Evolutionary conservation across 2,113 vertebrate genomes (phyloP), one percentile per base, ranked within the genome.

Genomic region (Platycercus adscitus): DNA sequence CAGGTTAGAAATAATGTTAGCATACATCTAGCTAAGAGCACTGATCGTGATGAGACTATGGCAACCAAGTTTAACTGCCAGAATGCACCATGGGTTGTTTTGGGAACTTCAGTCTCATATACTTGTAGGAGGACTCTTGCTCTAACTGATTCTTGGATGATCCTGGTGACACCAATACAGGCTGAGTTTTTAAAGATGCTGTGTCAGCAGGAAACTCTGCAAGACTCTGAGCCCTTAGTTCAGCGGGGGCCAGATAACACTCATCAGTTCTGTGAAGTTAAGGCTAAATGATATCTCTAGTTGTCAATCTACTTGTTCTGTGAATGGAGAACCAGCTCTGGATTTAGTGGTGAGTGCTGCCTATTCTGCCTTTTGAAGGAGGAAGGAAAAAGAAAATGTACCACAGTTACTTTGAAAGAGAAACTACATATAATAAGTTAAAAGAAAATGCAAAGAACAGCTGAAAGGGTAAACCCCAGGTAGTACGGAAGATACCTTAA

Each of bases 41-140:
- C 23, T 17, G 43, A 3, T 43, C 8, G 0, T 9, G 43, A 35
- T 66, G 61, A 2, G 4, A 49, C 46, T 3, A 1, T 19, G 31
- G n/a, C 52, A 93, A 6, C 52, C 16, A 12, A 39, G 17, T 76
- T 75, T 24, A n/a, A 9, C 73, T 55, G 21, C 64, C 31, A 33
- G 70, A 58, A 19, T 25, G 15, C 13, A 18, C 56, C 25, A 5
- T 4, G 37, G 50, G 5, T 26, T 68, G 23, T 60, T 55, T 26
- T 8, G 39, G 17, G 39, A 71, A 2, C 41, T 56, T 87, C 14
- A 31, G 35, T 56, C 28, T 12, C 21, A 1, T 29, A 2, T 28
- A 10, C 16, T 8, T 65, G 12, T 31, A 35, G 70, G 63, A 76
- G 37, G 26, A 33, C 39, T 46, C 1, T 37, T 43, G n/a, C 28